These are phyloP conservation scores for Micromesistius poutassou DNA, from an alignment of 2,797 vertebrate genomes.

Conservation along the genomic window DNA sequence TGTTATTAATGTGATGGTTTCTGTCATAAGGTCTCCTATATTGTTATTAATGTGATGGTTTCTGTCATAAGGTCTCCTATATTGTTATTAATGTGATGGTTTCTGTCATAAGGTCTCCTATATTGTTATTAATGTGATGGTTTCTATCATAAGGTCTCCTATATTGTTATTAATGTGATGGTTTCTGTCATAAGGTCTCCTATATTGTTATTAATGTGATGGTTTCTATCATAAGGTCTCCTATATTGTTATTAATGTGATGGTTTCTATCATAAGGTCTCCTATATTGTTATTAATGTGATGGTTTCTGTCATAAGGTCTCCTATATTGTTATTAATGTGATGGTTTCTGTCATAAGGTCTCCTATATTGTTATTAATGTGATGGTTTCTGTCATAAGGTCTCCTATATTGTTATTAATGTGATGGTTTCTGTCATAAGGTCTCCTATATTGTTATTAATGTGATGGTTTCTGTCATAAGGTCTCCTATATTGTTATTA, in stretches of 20 bases:
- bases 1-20: background rate
- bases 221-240: background rate
- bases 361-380: background rate
- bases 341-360: too few relatives aligned
- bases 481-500: background rate
- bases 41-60: background rate
- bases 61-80: background rate
- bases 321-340: too few relatives aligned
- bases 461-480: background rate
- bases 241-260: background rate
- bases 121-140: background rate
- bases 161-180: background rate
- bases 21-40: background rate
- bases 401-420: background rate
- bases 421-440: background rate
- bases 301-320: too few relatives aligned
- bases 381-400: background rate
- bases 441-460: background rate
- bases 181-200: background rate
- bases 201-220: constrained; percentile 18
- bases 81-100: background rate
- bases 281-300: too few relatives aligned
- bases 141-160: background rate
- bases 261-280: background rate
- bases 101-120: background rate